A percentile compares a stretch with the other conserved stretches of the same genome.
These are phyloP conservation scores for Hoplostethus atlanticus DNA, from an alignment of 2,797 vertebrate species.

Conservation along the genomic window DNA sequence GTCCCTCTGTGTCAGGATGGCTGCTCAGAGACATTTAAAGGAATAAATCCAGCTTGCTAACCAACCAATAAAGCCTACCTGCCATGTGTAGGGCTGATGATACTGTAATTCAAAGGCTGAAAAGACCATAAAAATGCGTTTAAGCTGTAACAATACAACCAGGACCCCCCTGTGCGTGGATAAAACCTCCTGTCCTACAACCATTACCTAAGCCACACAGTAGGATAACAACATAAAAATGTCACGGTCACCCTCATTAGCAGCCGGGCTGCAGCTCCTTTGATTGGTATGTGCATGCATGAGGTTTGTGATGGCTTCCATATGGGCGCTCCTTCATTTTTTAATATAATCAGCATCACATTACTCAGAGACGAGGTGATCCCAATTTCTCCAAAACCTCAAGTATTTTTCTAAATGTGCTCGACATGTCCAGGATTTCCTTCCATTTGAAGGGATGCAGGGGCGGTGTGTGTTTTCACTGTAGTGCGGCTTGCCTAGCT, in stretches of 20 bases:
- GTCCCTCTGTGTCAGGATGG: conserved; percentile 41
- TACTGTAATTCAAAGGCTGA: conserved; percentile 66
- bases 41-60: conserved; percentile 69
- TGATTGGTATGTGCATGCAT: conserved; percentile 70
- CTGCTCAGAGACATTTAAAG: conserved; percentile 58
- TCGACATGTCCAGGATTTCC: conserved; percentile 85
- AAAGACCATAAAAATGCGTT: conserved; percentile 71
- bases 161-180: conserved; percentile 59
- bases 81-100: conserved; percentile 53
- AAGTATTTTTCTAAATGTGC: conserved; percentile 83
- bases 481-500: conserved; percentile 64
- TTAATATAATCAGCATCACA: conserved; percentile 80
- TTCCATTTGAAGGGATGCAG: conserved; percentile 76
- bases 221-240: conserved; percentile 82
- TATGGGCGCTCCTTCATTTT: conserved; percentile 78
- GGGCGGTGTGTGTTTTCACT: conserved; percentile 75
- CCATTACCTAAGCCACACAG: conserved; percentile 81
- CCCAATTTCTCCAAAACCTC: conserved; percentile 83
- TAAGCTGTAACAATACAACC: conserved; percentile 72
- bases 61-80: conserved; percentile 66
- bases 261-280: conserved; percentile 59
- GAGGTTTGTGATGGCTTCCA: conserved; percentile 79
- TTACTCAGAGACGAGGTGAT: conserved; percentile 81
- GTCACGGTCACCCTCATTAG: conserved; percentile 81
- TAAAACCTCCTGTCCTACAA: conserved; percentile 64